Conservation (phyloP, 2,888 invertebrate species). For the Venustoraphidia nigricollis region DNA sequence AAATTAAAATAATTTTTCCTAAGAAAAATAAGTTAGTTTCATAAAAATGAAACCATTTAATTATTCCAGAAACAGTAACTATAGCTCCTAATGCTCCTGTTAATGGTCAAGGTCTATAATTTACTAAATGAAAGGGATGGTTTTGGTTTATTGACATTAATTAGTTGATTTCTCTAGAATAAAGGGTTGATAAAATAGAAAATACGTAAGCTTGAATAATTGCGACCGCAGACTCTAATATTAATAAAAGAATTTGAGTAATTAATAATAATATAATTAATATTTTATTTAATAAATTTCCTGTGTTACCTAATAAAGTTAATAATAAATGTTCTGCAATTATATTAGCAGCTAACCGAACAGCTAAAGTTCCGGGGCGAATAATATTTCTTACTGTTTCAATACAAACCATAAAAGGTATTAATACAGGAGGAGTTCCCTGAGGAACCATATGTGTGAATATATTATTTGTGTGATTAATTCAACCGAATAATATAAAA, state of each 20-base stretch:
- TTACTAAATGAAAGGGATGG: slow-evolving; percentile 49
- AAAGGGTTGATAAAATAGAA: slow-evolving; percentile 45
- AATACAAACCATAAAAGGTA: slow-evolving; percentile 60
- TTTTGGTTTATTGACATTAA: slow-evolving; percentile 40
- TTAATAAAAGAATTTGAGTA: slow-evolving; percentile 34
- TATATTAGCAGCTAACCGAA: slow-evolving; percentile 62
- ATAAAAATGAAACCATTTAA: slow-evolving; percentile 46
- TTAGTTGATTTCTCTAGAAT: slow-evolving; percentile 48
- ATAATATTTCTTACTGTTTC: slow-evolving; percentile 60
- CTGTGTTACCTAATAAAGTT: slow-evolving; percentile 36
- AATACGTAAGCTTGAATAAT: slow-evolving; percentile 53
- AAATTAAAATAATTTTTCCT: slow-evolving; percentile 28
- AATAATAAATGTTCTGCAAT: slow-evolving; percentile 56
- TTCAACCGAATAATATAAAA: slow-evolving; percentile 49
- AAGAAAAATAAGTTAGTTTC: slow-evolving; percentile 34
- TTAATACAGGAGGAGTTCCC: slow-evolving; percentile 45
- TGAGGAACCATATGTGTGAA: slow-evolving; percentile 52
- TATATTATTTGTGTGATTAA: slow-evolving; percentile 44
- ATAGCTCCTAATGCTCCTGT: slow-evolving; percentile 40
- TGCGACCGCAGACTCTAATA: slow-evolving; percentile 41
- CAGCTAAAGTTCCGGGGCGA: slow-evolving; percentile 50
- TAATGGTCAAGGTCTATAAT: slow-evolving; percentile 48
- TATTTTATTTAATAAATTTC: slow-evolving; percentile 9
- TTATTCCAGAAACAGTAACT: slow-evolving; percentile 37
- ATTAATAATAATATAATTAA: slow-evolving; percentile 22